phyloP scores from a whole-genome alignment of 2,888 invertebrate genomes.

The Adelphocoris suturalis region DNA sequence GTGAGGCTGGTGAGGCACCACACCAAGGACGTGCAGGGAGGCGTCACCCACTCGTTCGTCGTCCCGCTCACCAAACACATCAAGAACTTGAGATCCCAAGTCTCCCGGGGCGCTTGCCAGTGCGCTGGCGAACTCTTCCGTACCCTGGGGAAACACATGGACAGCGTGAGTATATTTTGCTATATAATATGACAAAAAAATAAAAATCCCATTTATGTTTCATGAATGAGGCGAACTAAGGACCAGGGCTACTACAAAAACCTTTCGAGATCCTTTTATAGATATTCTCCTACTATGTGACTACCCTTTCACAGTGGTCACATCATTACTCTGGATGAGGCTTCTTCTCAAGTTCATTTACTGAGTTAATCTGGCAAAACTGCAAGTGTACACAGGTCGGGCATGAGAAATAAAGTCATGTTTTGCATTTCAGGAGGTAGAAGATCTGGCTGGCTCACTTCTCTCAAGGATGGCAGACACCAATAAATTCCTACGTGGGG shows the following conservation, averaged over 20 bases:
- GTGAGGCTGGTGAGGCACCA: conserved; percentile 85
- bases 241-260: too few species aligned
- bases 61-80: conserved; percentile 88
- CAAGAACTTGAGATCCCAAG: conserved; percentile 94
- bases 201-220: too few species aligned
- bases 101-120: conserved; percentile 92
- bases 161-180: conserved; percentile 81
- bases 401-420: too few species aligned
- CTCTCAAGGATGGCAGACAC: conserved; percentile 95
- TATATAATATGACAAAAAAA: too few species aligned
- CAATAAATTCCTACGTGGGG: conserved; percentile 94
- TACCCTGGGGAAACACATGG: conserved; percentile 81
- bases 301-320: too few species aligned
- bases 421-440: conserved; percentile 85
- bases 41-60: conserved; percentile 79
- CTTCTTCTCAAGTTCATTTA: too few species aligned
- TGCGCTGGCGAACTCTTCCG: conserved; percentile 90
- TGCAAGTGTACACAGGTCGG: too few species aligned
- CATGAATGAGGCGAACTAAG: too few species aligned
- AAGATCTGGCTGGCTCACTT: conserved; percentile 89
- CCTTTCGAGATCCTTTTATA: too few species aligned
- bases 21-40: conserved; percentile 81
- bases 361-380: too few species aligned
- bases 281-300: too few species aligned
- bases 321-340: too few species aligned